Evolutionary conservation across 2,888 invertebrate genomes (phyloP), one percentile per base, ranked within the genome.

Genomic region (Mesopsocus fuscifrons): DNA sequence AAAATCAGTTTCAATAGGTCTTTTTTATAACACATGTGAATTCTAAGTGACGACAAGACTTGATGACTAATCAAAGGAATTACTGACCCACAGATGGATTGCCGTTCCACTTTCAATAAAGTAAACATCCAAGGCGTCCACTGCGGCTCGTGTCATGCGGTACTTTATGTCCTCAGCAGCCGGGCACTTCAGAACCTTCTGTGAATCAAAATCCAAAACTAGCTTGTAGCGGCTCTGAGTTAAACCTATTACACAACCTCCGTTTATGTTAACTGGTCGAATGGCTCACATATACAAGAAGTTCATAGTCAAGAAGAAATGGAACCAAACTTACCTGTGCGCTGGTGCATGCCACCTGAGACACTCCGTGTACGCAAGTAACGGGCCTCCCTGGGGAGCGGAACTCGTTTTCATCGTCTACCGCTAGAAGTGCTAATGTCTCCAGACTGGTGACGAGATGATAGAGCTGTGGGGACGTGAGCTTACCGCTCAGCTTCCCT

Each of bases 111-210:
- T 71, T 60, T 97, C 97, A 35, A 91, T 83, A 41, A 97, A 60
- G 62, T 87, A 88, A 34, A 98, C 68, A 61, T 94, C 89, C 2
- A 97, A 66, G 2, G 83, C 77, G 62, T 94, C 92, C 23, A 94
- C 67, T 1, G 87, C 79, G 2, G 91, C 69, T 35, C 97, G 69
- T 4, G 85, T 80, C 80, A 97, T 84, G 58, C 82, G 74, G 61
- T 97, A 97, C 59, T 95, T 97, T 45, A 95, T 77, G 51, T 84
- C 80, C 53, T 83, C 82, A 1, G 77, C 65, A 2, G 81, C 73
- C 2, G 84, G 83, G 54, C 85, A 87, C 3, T 61, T 55, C 16
- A 42, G 41, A 21, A 9, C 31, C 17, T 45, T 66, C 43, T 74
- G 69, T 31, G 69, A 66, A 57, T 77, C 72, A 43, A 81, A 74